Evolutionary conservation across 2,113 vertebrate genomes (phyloP), one percentile per base, ranked within the genome.

Genomic region (Myotis lucifugus): DNA sequence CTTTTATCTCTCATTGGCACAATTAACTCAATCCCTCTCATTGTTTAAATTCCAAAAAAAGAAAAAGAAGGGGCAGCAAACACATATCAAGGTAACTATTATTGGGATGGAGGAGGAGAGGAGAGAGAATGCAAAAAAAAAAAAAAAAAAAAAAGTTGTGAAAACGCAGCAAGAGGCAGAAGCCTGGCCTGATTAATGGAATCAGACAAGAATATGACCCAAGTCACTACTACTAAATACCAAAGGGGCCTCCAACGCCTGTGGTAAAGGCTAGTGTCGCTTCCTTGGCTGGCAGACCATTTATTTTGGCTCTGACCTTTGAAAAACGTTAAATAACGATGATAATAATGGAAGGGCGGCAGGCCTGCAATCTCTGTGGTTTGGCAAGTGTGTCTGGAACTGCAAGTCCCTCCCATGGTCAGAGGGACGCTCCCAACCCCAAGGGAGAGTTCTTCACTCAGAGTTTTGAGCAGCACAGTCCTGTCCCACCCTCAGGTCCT

Each of bases 291-390:
- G 88, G 54, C n/a, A 88, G 64, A 85, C 15, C 27, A 59, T 90
- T 97, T 97, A 93, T 93, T 97, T 96, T 97, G 95, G 97, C 90
- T 95, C 92, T 90, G 64, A 90, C 48, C 37, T 96, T 95, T 90
- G 50, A 77, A 91, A 95, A 95, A 86, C 0, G 1, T 92, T 91
- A 85, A 96, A 90, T 96, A 90, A 97, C 73, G 85, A 97, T 95
- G 95, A 96, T 96, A 93, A 74, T 86, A 93, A 70, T n/a, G 78
- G 77, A 91, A 79, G 92, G 92, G 85, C 73, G 8, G 64, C 79
- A 72, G 95, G 88, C 92, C 88, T 90, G 21, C 73, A 59, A 95
- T 93, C 89, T 82, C 96, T 88, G 92, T 93, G 96, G 97, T 85
- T 95, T 96, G 95, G 96, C 82, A 93, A 85, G 37, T 52, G 23